Evolutionary conservation across 2,113 vertebrate genomes (phyloP).

Genomic region (Trogon melanurus): DNA sequence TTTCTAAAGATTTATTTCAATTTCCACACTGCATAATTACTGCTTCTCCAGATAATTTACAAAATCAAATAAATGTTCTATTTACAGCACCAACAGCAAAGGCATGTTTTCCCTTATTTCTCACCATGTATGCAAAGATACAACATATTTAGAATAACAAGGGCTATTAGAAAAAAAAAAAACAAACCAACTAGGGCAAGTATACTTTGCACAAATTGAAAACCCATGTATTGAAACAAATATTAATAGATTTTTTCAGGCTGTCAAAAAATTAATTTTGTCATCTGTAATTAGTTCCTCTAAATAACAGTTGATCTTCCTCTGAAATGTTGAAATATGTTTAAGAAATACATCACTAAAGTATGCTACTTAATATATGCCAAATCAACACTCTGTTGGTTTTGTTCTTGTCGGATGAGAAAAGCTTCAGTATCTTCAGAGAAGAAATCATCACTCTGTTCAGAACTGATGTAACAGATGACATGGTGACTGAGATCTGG

Average conservation of each 20-base stretch:
- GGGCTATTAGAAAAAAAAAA: accelerated
- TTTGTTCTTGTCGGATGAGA: background rate
- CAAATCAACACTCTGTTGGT: background rate
- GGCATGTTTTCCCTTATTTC: background rate
- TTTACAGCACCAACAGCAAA: background rate
- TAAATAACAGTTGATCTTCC: background rate
- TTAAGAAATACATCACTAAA: background rate
- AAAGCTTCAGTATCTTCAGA: background rate
- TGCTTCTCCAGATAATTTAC: background rate
- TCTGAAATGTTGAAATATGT: background rate
- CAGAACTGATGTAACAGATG: background rate
- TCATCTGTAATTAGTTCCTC: background rate
- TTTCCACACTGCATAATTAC: background rate
- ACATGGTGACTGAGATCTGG: background rate
- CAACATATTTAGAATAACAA: background rate
- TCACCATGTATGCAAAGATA: background rate
- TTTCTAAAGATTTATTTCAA: background rate
- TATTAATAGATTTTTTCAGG: background rate
- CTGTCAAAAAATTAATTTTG: background rate
- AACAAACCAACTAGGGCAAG: background rate
- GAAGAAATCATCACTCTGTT: background rate
- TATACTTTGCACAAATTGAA: background rate
- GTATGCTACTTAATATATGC: background rate
- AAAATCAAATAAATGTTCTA: background rate
- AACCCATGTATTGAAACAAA: background rate